Percentiles rank a stretch among this genome's conserved stretches.
Conservation (phyloP, 2,113 vertebrate genomes). For the Proteles cristata region DNA sequence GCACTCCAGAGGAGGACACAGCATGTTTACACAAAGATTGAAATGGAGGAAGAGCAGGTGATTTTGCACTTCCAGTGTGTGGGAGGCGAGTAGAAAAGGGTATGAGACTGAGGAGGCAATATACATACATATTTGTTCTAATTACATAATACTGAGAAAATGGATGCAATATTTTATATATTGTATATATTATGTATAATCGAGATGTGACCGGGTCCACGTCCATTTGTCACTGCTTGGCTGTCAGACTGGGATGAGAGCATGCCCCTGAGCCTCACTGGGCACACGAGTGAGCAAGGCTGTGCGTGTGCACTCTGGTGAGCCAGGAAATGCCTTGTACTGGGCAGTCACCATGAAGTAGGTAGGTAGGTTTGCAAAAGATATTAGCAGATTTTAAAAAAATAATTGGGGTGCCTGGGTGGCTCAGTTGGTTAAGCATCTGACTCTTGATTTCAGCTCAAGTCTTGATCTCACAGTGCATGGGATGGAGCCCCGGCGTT, state of each 20-base stretch:
- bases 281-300: fast-evolving
- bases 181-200: too few species aligned
- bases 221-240: background rate
- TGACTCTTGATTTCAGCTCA: too few species aligned
- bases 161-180: too few species aligned
- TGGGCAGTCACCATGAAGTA: background rate
- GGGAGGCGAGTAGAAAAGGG: background rate
- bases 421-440: too few species aligned
- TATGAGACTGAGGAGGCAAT: background rate
- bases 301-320: fast-evolving
- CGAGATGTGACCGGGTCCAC: background rate
- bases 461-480: too few species aligned
- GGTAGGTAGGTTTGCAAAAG: background rate
- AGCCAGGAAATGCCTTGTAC: background rate
- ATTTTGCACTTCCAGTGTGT: background rate
- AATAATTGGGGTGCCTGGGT: too few species aligned
- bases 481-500: too few species aligned
- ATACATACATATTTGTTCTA: background rate
- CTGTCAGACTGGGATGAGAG: background rate
- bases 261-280: background rate
- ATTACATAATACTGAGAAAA: background rate
- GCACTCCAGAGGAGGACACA: fast-evolving
- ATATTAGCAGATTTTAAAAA: background rate
- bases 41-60: background rate
- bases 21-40: background rate